These are phyloP conservation scores for Hoplias malabaricus DNA, from an alignment of 2,113 vertebrate species.

Conservation along the genomic window DNA sequence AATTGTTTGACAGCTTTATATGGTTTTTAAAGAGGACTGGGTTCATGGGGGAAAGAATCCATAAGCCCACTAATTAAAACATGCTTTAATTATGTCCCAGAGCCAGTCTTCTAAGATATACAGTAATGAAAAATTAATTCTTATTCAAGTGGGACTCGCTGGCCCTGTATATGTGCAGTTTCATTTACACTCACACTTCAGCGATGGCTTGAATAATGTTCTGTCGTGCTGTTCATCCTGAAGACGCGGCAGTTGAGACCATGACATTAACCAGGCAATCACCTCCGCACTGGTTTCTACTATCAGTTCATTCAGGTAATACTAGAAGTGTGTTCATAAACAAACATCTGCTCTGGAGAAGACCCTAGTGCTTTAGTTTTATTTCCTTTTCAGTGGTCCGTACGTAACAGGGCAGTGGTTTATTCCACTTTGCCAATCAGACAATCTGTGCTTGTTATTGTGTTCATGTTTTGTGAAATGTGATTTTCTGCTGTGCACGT, in stretches of 20 bases:
- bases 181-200: constrained; percentile 49
- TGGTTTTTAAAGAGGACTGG: constrained; percentile 30
- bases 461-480: too few species aligned
- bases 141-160: constrained; percentile 50
- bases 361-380: neutral
- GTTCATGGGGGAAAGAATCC: constrained; percentile 34
- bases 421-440: too few species aligned
- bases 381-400: neutral
- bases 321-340: neutral
- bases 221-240: neutral
- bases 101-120: constrained; percentile 55
- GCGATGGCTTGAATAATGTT: constrained; percentile 10
- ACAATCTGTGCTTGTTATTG: too few species aligned
- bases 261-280: neutral
- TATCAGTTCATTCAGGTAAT: neutral
- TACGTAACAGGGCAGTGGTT: neutral
- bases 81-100: constrained; percentile 60
- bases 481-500: too few species aligned
- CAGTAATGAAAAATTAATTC: constrained; percentile 53
- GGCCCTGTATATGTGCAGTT: constrained; percentile 33
- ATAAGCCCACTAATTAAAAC: constrained; percentile 52
- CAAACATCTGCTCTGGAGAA: neutral
- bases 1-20: constrained; percentile 20
- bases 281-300: neutral
- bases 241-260: neutral